phyloP scores from a whole-genome alignment of 2,113 vertebrate genomes.

The Oostethus manadensis region DNA sequence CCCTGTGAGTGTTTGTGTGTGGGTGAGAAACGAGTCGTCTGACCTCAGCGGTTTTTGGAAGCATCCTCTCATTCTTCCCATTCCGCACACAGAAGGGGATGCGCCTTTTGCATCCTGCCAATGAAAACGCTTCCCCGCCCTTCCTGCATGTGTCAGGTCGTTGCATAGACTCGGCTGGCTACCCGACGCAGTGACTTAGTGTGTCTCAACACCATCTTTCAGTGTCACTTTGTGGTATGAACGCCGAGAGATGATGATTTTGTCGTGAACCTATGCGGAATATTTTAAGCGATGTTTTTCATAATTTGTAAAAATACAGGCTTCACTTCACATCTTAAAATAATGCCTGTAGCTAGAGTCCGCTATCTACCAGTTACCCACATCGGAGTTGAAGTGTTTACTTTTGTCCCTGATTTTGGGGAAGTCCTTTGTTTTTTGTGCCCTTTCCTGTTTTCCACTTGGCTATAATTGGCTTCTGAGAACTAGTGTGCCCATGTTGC shows the following conservation, averaged over 20 bases:
- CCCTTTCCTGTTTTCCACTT: conserved; percentile 52
- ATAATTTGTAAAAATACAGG: too few species aligned
- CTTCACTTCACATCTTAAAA: too few species aligned
- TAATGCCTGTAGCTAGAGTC: too few species aligned
- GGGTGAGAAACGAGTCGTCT: conserved; percentile 34
- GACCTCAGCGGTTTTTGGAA: conserved; percentile 54
- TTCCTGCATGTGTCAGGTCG: conserved; percentile 67
- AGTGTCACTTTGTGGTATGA: background rate
- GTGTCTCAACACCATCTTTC: background rate
- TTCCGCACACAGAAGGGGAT: conserved; percentile 59
- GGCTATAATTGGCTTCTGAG: conserved; percentile 39
- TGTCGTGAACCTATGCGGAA: background rate
- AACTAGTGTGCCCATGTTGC: conserved; percentile 11
- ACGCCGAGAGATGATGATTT: background rate
- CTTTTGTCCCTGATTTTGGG: background rate
- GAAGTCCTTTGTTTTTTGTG: conserved; percentile 38
- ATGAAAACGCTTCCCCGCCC: conserved; percentile 62
- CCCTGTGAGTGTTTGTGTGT: background rate
- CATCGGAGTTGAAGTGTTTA: too few species aligned
- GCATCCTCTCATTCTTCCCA: conserved; percentile 50
- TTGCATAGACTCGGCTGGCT: conserved; percentile 50
- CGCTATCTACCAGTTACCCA: too few species aligned
- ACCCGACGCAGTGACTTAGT: conserved; percentile 13
- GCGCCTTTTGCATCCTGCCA: conserved; percentile 67
- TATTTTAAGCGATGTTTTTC: too few species aligned